Evolutionary conservation across 1,140 invertebrate species (phyloP).

Genomic region (Homalodisca vitripennis): DNA sequence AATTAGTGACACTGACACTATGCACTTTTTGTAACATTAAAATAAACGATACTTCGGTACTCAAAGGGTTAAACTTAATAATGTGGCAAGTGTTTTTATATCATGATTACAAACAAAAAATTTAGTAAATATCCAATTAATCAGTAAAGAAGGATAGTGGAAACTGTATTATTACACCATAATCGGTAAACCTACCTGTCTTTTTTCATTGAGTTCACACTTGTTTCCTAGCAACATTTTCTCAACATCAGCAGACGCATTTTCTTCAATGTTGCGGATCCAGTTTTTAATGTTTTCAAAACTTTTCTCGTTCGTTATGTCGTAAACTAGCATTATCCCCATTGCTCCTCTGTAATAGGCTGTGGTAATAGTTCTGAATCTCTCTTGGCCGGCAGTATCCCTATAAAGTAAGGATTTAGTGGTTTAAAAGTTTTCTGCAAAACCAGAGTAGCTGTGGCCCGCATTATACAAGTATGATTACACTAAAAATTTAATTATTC

Average conservation of each 20-base stretch:
- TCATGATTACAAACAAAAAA: no score
- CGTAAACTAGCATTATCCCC: constrained; percentile 99
- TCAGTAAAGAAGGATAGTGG: no score
- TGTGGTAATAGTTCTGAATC: constrained; percentile 97
- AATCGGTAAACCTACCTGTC: constrained; percentile 61
- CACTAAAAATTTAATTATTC: not conserved
- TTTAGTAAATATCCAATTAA: no score
- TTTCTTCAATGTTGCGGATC: constrained; percentile 98
- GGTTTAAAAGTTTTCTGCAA: no score
- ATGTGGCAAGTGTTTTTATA: no score
- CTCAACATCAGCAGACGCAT: constrained; percentile 90
- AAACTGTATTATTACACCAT: not conserved
- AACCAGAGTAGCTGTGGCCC: no score
- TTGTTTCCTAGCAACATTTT: constrained; percentile 96
- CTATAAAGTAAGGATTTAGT: no score
- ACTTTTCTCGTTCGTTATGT: constrained; percentile 97
- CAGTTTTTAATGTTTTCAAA: constrained; percentile 99
- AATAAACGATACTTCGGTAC: no score
- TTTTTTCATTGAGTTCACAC: constrained; percentile 87
- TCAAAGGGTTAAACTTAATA: no score
- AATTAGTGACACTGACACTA: no score
- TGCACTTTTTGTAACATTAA: no score
- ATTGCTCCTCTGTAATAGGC: constrained; percentile 98
- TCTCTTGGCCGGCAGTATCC: constrained; percentile 95
- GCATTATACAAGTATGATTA: no score